Base-by-base conservation (phyloP, 2,888 invertebrate genomes). In the Pachymerium ferrugineum region DNA sequence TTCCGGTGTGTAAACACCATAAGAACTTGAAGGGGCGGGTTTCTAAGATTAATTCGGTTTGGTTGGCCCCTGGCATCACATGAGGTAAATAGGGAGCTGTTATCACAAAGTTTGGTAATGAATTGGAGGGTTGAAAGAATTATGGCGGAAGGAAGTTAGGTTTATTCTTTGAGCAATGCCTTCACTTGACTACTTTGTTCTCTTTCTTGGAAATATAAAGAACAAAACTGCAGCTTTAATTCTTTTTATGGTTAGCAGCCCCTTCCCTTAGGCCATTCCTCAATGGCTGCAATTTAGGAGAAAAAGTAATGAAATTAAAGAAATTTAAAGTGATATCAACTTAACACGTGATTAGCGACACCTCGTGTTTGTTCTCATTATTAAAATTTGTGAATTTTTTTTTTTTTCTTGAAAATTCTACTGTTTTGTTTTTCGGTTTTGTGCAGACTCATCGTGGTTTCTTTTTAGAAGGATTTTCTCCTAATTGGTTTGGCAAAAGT, bases 401-500 rank as follows among this genome's bases (percentile, higher is more conserved):
- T 38, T 38, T 3, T 38, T 38, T 33, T 12, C 12, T 33, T 33
- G 12, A n/a, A 38, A 47, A 47, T 47, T 16, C 47, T 19, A 47
- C 19, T 47, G 22, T 47, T 47, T 16, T 47, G 47, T 47, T 47
- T 47, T 47, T 47, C 4, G 22, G 3, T 14, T 47, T 47, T 47
- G 6, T n/a, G 47, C 47, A 47, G n/a, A 47, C 47, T 47, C 47
- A 47, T 47, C 47, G 16, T 47, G 47, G 3, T 47, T 16, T 47
- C 16, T 47, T 38, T 47, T n/a, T n/a, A n/a, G 22, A 22, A 16
- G 22, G 47, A 47, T 47, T 47, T 4, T 8, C 16, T 47, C 47
- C 47, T 47, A 47, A 47, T 47, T 47, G 47, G 47, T 47, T 47
- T 47, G 47, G 16, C 16, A 47, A 47, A 47, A 47, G 47, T 47